Evolutionary conservation across 1,140 invertebrate species (phyloP).

Genomic region (Diabrotica undecimpunctata): DNA sequence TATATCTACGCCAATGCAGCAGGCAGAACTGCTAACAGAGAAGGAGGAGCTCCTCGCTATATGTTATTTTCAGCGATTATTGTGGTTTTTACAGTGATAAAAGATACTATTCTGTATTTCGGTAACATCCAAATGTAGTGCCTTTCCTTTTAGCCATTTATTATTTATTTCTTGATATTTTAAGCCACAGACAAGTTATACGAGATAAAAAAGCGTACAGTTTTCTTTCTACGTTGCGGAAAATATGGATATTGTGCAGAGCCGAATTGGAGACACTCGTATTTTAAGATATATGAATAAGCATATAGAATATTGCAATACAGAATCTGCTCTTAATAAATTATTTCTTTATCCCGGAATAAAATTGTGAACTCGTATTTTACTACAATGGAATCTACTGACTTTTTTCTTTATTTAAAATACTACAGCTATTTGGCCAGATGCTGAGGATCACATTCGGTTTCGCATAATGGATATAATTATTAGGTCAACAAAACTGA

Average conservation of each 20-base stretch:
- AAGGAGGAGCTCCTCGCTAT: constrained; percentile 21
- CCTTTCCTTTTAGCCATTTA: constrained; percentile 1
- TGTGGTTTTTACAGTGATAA: constrained; percentile 32
- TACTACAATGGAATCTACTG: too few relatives aligned
- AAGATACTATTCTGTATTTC: constrained; percentile 24
- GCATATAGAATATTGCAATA: too few relatives aligned
- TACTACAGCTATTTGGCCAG: too few relatives aligned
- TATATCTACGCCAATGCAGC: background rate
- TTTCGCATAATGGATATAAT: too few relatives aligned
- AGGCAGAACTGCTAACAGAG: constrained; percentile 22
- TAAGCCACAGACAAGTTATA: constrained; percentile 9
- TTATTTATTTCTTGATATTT: constrained; percentile 16
- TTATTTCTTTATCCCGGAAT: too few relatives aligned
- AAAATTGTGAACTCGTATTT: too few relatives aligned
- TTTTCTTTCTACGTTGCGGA: background rate
- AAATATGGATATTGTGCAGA: background rate
- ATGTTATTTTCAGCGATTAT: constrained; percentile 30
- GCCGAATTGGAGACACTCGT: background rate
- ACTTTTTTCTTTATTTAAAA: too few relatives aligned
- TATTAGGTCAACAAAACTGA: too few relatives aligned
- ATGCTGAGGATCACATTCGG: too few relatives aligned
- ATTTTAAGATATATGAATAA: too few relatives aligned
- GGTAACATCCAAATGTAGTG: constrained; percentile 14
- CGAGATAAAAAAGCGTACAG: constrained; percentile 12
- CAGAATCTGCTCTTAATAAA: too few relatives aligned